These are phyloP conservation scores for Heliconius hermathena DNA, from an alignment of 1,140 invertebrate genomes.

Conservation along the genomic window DNA sequence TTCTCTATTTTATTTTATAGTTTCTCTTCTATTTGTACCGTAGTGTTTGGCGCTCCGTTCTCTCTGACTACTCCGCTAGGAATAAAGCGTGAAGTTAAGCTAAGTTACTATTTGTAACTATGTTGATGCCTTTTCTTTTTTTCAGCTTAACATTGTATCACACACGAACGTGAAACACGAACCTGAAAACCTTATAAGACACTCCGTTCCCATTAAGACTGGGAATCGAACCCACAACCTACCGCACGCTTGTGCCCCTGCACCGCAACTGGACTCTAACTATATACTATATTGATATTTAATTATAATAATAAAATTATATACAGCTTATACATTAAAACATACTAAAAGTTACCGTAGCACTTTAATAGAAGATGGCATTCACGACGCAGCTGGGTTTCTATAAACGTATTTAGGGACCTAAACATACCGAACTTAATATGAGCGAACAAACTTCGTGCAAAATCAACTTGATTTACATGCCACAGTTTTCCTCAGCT, in stretches of 20 bases:
- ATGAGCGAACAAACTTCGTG: constrained; percentile 18
- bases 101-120: background rate
- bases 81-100: no score
- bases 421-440: constrained; percentile 25
- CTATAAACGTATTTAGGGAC: constrained; percentile 18
- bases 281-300: background rate
- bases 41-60: no score
- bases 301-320: background rate
- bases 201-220: no score
- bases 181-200: no score
- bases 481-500: constrained; percentile 31
- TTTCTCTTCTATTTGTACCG: background rate
- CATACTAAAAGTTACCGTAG: background rate
- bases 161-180: no score
- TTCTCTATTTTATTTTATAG: background rate
- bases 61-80: no score
- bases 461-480: constrained; percentile 37
- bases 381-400: constrained; percentile 6
- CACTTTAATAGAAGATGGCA: constrained; percentile 1
- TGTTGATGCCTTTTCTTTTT: background rate
- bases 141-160: no score
- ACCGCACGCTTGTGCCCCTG: no score
- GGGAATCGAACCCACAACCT: no score
- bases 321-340: background rate
- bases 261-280: no score